These are phyloP conservation scores for Magallana gigas DNA, from an alignment of 1,140 invertebrate genomes.

Conservation along the genomic window DNA sequence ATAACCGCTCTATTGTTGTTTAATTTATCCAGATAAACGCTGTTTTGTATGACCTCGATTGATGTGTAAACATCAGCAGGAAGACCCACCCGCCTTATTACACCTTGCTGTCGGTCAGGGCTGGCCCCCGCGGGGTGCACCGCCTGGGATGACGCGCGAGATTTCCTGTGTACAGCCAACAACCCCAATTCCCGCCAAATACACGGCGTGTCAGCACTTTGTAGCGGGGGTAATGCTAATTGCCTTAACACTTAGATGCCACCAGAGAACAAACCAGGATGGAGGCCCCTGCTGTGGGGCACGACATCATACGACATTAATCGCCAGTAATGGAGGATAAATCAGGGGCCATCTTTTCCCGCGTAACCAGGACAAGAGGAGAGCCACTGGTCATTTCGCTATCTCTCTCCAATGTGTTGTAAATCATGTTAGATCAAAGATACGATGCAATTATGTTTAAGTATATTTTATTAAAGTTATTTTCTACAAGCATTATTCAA, in stretches of 20 bases:
- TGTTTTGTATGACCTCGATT: conserved; percentile 5
- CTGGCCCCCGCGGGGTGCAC: neutral
- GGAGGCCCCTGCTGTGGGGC: neutral
- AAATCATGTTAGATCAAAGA: no score
- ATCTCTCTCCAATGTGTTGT: no score
- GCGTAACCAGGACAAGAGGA: no score
- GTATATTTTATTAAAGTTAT: no score
- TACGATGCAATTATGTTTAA: no score
- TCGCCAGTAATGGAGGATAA: conserved; percentile 11
- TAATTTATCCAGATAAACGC: conserved; percentile 5
- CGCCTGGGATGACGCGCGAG: neutral
- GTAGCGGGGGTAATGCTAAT: neutral
- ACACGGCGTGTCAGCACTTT: conserved; percentile 12
- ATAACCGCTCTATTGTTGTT: neutral
- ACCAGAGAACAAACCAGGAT: neutral
- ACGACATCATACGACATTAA: neutral
- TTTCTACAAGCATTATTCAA: no score
- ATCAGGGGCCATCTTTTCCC: neutral
- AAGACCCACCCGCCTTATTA: neutral
- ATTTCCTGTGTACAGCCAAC: conserved; percentile 1
- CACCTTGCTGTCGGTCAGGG: neutral
- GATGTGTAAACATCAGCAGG: conserved; percentile 20
- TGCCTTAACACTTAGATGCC: neutral
- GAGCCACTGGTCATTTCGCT: no score
- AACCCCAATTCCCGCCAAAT: conserved; percentile 1